Evolutionary conservation across 2,888 invertebrate species (phyloP).

Genomic region (Camptogramma bilineatum): DNA sequence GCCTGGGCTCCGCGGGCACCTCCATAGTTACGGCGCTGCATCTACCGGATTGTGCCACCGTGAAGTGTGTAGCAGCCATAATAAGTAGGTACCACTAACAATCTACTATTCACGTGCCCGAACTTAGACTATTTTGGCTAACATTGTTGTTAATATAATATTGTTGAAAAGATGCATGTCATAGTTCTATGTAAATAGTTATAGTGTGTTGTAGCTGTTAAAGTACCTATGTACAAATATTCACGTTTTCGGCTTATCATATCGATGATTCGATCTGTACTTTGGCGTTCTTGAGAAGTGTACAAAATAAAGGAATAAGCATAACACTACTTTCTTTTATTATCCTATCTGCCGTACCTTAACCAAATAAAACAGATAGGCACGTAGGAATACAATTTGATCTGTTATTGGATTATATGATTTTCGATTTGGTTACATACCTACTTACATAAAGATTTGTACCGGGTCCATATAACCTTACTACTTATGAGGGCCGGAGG

Average conservation of each 20-base stretch:
- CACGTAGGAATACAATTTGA: neutral
- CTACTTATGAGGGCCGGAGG: no score
- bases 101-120: neutral
- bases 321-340: constrained; percentile 41
- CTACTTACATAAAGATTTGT: no score
- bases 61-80: neutral
- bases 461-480: no score
- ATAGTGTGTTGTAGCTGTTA: constrained; percentile 49
- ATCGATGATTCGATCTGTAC: constrained; percentile 60
- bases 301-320: constrained; percentile 70
- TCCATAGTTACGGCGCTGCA: no score
- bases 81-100: neutral
- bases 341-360: neutral
- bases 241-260: constrained; percentile 41
- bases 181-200: constrained; percentile 77
- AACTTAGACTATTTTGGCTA: constrained; percentile 59
- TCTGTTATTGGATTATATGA: no score
- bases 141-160: constrained; percentile 66
- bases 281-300: constrained; percentile 66
- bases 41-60: neutral
- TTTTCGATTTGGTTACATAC: no score
- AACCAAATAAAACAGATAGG: neutral
- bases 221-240: constrained; percentile 43
- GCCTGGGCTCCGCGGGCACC: no score
- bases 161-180: constrained; percentile 72